These are phyloP conservation scores for Crotophaga sulcirostris DNA, from an alignment of 2,113 vertebrate genomes.

Conservation along the genomic window DNA sequence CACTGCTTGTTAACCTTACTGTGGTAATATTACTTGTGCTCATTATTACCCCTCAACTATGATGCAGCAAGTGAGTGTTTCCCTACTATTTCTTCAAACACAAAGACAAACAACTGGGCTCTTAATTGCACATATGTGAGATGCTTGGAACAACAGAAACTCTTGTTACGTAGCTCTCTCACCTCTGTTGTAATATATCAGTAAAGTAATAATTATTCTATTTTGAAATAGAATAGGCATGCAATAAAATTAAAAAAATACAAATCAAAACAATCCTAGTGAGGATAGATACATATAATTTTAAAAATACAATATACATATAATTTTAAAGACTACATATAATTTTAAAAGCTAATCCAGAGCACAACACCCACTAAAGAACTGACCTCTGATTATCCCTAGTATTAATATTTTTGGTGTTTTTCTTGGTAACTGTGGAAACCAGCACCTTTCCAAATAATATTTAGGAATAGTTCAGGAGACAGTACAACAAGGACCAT, in stretches of 20 bases:
- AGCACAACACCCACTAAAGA: background rate
- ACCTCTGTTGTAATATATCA: background rate
- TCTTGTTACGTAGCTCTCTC: background rate
- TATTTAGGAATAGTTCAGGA: background rate
- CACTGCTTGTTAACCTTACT: background rate
- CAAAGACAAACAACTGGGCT: background rate
- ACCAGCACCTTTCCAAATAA: background rate
- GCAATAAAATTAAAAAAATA: background rate
- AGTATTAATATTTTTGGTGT: background rate
- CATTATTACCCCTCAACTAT: background rate
- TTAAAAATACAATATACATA: no score
- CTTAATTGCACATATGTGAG: background rate
- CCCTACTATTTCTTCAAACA: background rate
- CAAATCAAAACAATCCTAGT: background rate
- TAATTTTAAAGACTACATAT: background rate
- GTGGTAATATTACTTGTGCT: background rate
- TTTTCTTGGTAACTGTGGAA: background rate
- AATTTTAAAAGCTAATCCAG: background rate
- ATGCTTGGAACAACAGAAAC: background rate
- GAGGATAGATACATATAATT: background rate
- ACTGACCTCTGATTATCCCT: background rate
- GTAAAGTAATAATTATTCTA: background rate
- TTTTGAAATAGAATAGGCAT: background rate
- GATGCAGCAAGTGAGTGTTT: background rate
- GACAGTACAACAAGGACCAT: background rate